A percentile compares a stretch with the other conserved stretches of the same genome.
phyloP scores from a whole-genome alignment of 2,888 invertebrate species.

The Nycteola revayana region DNA sequence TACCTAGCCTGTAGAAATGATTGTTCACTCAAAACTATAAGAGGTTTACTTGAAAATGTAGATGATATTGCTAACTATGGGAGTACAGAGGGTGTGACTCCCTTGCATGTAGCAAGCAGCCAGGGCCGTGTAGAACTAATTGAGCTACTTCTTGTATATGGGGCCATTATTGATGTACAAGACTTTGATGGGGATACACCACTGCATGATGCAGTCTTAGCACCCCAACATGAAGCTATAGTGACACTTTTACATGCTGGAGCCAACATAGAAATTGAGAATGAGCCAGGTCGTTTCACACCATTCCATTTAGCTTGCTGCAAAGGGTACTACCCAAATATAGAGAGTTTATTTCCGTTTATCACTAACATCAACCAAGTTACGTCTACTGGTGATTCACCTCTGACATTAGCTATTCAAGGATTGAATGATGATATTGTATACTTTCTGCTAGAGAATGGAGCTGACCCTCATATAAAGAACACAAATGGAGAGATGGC shows the following conservation, averaged over 20 bases:
- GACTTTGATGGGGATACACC: slow-evolving; percentile 78
- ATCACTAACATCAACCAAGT: slow-evolving; percentile 59
- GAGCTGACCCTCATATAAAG: slow-evolving; percentile 63
- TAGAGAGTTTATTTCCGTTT: slow-evolving; percentile 56
- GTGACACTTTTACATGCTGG: slow-evolving; percentile 63
- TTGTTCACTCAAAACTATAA: slow-evolving; percentile 56
- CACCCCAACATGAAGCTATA: slow-evolving; percentile 49
- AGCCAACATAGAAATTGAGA: slow-evolving; percentile 61
- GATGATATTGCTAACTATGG: slow-evolving; percentile 67
- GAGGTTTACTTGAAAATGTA: slow-evolving; percentile 55
- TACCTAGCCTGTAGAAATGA: slow-evolving; percentile 66
- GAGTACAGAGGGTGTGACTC: slow-evolving; percentile 72
- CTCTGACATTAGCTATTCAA: slow-evolving; percentile 59
- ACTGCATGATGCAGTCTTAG: slow-evolving; percentile 67
- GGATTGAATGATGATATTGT: slow-evolving; percentile 55
- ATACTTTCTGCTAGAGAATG: slow-evolving; percentile 57
- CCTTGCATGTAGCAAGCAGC: slow-evolving; percentile 63
- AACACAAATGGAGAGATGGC: slow-evolving; percentile 56
- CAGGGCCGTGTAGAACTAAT: slow-evolving; percentile 64
- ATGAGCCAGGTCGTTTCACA: slow-evolving; percentile 55
- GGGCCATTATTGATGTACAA: slow-evolving; percentile 64
- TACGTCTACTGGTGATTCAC: slow-evolving; percentile 55
- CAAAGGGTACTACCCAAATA: slow-evolving; percentile 55
- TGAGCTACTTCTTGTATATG: slow-evolving; percentile 62
- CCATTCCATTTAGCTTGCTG: slow-evolving; percentile 72